phyloP scores from a whole-genome alignment of 2,888 invertebrate genomes.

The Siphonodentalium dalli region DNA sequence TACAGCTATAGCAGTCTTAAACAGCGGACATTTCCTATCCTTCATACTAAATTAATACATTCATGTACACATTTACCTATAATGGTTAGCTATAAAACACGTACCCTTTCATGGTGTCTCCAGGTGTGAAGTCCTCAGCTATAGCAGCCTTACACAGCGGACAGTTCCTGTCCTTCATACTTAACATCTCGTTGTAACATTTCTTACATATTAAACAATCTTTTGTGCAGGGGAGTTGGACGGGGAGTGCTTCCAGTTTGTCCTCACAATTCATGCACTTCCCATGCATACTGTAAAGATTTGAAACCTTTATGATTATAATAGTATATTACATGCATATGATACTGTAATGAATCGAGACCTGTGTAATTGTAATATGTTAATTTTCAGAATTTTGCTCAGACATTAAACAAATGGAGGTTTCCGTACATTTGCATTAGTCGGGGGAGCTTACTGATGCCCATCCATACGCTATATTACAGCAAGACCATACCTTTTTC shows the following conservation, averaged over 20 bases:
- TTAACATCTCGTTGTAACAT: slow-evolving; percentile 30
- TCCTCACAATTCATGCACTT: slow-evolving; percentile 31
- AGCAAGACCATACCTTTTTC: too few species aligned
- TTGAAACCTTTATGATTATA: neutral
- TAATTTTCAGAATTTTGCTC: too few species aligned
- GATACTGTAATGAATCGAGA: too few species aligned
- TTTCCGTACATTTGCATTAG: too few species aligned
- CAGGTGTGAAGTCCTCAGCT: slow-evolving; percentile 15
- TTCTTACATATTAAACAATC: slow-evolving; percentile 36
- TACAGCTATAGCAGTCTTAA: neutral
- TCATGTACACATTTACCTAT: too few species aligned
- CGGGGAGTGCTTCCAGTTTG: slow-evolving; percentile 29
- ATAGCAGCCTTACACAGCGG: slow-evolving; percentile 27
- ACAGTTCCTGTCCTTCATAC: slow-evolving; percentile 17
- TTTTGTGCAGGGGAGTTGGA: slow-evolving; percentile 40
- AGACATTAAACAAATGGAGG: too few species aligned
- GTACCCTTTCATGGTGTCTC: neutral
- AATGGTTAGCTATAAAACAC: too few species aligned
- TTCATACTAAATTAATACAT: too few species aligned
- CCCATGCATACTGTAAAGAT: neutral
- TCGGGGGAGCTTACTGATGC: too few species aligned
- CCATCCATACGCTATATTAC: too few species aligned
- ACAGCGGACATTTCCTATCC: neutral
- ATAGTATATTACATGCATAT: neutral
- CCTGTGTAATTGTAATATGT: too few species aligned